Conservation (phyloP, 2,113 vertebrate genomes). For the Nothocercus nigrocapillus region DNA sequence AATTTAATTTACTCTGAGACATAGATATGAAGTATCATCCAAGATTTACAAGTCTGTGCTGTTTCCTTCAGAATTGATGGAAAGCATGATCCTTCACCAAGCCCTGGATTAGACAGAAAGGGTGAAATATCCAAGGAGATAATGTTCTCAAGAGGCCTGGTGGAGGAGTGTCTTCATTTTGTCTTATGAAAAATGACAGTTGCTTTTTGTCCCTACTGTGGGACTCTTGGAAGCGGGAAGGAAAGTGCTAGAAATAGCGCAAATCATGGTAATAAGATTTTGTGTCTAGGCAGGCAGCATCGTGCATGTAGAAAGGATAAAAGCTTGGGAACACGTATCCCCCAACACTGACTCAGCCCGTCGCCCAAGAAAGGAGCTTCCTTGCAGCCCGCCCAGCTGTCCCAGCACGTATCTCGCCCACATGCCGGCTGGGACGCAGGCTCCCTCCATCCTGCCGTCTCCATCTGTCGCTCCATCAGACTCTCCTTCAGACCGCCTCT, state of each 20-base stretch:
- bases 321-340: not conserved
- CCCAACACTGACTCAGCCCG: rapidly evolving
- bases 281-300: not conserved
- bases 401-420: rapidly evolving
- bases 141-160: not conserved
- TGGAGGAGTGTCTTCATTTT: not conserved
- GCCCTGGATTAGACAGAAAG: not conserved
- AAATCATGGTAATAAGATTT: not conserved
- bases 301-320: not conserved
- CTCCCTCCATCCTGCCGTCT: not conserved
- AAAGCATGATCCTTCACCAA: not conserved
- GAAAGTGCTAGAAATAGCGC: not conserved
- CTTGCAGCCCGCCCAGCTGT: not conserved
- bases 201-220: not conserved
- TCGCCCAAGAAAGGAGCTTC: not conserved
- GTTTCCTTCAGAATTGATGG: not conserved
- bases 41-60: not conserved
- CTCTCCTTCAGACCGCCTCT: not conserved
- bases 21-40: not conserved
- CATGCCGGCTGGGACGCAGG: not conserved
- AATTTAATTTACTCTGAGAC: not conserved
- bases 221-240: not conserved
- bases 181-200: not conserved
- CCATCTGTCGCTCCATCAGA: not conserved
- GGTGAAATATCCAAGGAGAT: not conserved